Percentiles rank a stretch among this genome's conserved stretches.
Evolutionary conservation across 2,113 vertebrate species (phyloP).

Genomic region (Gambusia affinis): DNA sequence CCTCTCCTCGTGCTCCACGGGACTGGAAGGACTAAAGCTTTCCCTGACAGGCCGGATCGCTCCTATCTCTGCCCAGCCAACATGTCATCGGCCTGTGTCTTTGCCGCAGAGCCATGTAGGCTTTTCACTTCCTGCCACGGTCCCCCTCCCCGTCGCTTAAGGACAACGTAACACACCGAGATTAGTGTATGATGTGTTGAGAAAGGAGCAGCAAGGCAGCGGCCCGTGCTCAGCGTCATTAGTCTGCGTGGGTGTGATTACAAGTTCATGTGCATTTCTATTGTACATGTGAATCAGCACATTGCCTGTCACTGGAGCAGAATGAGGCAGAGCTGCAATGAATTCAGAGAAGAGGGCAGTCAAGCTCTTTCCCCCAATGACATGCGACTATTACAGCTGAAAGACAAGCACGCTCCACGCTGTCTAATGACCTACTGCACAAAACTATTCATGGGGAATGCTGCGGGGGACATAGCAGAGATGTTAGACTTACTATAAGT

Average conservation of each 20-base stretch:
- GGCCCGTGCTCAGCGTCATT: slow-evolving; percentile 55
- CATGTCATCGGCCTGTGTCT: slow-evolving; percentile 51
- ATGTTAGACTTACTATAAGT: slow-evolving; percentile 13
- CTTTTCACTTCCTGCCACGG: slow-evolving; percentile 42
- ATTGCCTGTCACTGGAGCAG: slow-evolving; percentile 45
- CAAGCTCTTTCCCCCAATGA: slow-evolving; percentile 49
- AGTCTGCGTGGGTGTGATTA: slow-evolving; percentile 56
- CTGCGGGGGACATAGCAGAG: slow-evolving; percentile 32
- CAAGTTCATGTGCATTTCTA: slow-evolving; percentile 52
- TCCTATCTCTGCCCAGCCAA: slow-evolving; percentile 50
- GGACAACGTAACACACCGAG: slow-evolving; percentile 53
- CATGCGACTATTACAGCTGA: slow-evolving; percentile 55
- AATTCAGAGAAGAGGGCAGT: slow-evolving; percentile 47
- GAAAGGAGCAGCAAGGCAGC: slow-evolving; percentile 50
- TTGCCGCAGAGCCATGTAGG: slow-evolving; percentile 27
- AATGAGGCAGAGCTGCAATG: slow-evolving; percentile 4
- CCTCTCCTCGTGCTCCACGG: slow-evolving; percentile 46
- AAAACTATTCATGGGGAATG: slow-evolving; percentile 26
- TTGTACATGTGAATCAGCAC: slow-evolving; percentile 42
- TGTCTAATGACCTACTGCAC: slow-evolving; percentile 54
- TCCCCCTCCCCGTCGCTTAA: slow-evolving; percentile 48
- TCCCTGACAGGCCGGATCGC: slow-evolving; percentile 56
- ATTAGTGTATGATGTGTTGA: slow-evolving; percentile 56
- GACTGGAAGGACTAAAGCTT: slow-evolving; percentile 64
- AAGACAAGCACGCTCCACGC: slow-evolving; percentile 39